A percentile compares a stretch with the other conserved stretches of the same genome.
phyloP scores from a whole-genome alignment of 2,888 invertebrate genomes.

The Cantharis rufa region DNA sequence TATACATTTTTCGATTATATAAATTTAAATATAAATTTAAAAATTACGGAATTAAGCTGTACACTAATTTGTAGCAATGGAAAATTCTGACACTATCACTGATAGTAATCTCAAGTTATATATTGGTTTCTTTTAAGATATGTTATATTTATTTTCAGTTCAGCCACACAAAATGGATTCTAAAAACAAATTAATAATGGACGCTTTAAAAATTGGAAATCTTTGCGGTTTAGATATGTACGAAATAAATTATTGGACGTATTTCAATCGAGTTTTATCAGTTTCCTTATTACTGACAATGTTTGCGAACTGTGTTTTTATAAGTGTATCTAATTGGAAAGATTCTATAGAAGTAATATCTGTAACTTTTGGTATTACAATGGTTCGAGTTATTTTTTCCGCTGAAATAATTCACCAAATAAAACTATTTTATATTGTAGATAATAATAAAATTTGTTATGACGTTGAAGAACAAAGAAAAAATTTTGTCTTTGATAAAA shows the following conservation, averaged over 20 bases:
- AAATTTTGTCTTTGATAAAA: background rate
- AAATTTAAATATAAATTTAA: no score
- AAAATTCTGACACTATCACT: no score
- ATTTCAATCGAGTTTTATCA: background rate
- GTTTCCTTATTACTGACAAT: background rate
- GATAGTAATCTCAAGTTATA: no score
- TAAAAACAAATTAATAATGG: background rate
- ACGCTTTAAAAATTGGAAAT: background rate
- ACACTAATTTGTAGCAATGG: no score
- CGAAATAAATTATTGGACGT: background rate
- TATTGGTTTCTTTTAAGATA: no score
- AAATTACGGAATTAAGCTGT: no score
- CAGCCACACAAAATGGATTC: background rate
- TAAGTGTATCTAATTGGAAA: background rate
- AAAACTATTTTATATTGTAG: background rate
- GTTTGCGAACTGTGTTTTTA: background rate
- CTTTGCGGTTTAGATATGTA: background rate
- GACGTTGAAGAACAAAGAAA: background rate
- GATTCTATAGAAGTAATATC: background rate
- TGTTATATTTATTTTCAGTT: no score
- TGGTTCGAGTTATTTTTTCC: background rate
- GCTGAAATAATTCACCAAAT: background rate
- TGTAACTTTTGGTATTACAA: background rate
- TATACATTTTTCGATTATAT: no score
- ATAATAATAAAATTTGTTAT: background rate